These are phyloP conservation scores for Tragelaphus imberbis DNA, from an alignment of 2,113 vertebrate genomes.

Conservation along the genomic window DNA sequence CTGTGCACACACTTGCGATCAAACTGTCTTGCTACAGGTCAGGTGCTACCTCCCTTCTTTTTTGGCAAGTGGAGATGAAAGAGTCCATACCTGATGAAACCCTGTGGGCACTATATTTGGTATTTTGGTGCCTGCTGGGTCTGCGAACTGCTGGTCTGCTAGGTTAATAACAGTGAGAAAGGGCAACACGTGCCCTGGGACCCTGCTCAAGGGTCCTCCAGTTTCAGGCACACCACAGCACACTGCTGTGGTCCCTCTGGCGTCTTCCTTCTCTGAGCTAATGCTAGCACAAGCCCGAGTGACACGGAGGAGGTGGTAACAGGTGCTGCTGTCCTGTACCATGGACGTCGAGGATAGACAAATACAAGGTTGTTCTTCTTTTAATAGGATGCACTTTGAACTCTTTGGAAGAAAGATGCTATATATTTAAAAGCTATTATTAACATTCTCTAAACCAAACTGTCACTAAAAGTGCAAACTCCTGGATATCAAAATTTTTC, in stretches of 20 bases:
- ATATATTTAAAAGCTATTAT: not conserved
- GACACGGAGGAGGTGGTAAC: rapidly evolving
- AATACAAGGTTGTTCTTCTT: not conserved
- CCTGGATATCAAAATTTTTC: not conserved
- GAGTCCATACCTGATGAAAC: not conserved
- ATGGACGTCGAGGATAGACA: rapidly evolving
- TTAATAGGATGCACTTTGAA: not conserved
- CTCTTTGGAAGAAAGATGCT: not conserved
- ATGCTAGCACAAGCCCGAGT: not conserved
- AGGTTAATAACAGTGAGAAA: too few species aligned
- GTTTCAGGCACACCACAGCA: rapidly evolving
- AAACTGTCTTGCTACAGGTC: not conserved
- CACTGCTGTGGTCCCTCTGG: not conserved
- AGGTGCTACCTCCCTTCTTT: not conserved
- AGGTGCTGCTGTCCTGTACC: not conserved
- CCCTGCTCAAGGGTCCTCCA: not conserved
- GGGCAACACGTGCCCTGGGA: not conserved
- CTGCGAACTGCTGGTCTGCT: not conserved
- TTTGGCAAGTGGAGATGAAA: not conserved
- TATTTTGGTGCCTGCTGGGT: not conserved
- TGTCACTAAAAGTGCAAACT: not conserved
- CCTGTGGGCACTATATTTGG: not conserved
- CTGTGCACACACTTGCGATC: rapidly evolving
- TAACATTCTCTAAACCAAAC: not conserved
- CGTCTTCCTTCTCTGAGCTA: not conserved